Conservation (phyloP, 2,113 vertebrate species). For the Channa maculata region DNA sequence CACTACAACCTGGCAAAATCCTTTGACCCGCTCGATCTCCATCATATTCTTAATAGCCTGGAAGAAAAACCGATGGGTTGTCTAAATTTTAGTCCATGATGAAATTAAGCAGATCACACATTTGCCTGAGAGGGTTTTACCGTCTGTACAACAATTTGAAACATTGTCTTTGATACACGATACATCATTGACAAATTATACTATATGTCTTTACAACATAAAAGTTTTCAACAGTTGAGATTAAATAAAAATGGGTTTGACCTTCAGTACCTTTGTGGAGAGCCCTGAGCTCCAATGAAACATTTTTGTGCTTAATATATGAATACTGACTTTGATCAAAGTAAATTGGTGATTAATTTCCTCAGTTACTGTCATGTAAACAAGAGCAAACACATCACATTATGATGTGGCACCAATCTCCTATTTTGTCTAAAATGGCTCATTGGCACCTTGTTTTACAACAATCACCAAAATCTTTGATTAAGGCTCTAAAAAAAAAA, state of each 20-base stretch:
- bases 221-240: background rate
- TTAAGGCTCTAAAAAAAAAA: conserved; percentile 22
- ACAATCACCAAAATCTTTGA: conserved; percentile 25
- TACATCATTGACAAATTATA: too few relatives aligned
- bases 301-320: background rate
- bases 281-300: background rate
- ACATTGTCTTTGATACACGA: too few relatives aligned
- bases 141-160: too few relatives aligned
- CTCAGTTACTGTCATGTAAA: conserved; percentile 1
- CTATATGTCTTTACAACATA: too few relatives aligned
- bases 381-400: conserved; percentile 8
- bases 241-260: background rate
- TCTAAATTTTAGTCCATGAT: background rate
- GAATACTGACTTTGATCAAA: background rate
- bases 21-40: conserved; percentile 97
- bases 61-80: conserved; percentile 14
- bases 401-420: background rate
- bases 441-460: conserved; percentile 13
- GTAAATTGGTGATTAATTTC: conserved; percentile 2
- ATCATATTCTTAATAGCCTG: conserved; percentile 99
- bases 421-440: conserved; percentile 36
- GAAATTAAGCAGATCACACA: too few relatives aligned
- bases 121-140: too few relatives aligned
- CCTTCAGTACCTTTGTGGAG: background rate
- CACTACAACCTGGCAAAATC: conserved; percentile 97